Percentiles rank a stretch among this genome's conserved stretches.
These are phyloP conservation scores for Gorsachius goisagi DNA, from an alignment of 2,113 vertebrate species.

Conservation along the genomic window DNA sequence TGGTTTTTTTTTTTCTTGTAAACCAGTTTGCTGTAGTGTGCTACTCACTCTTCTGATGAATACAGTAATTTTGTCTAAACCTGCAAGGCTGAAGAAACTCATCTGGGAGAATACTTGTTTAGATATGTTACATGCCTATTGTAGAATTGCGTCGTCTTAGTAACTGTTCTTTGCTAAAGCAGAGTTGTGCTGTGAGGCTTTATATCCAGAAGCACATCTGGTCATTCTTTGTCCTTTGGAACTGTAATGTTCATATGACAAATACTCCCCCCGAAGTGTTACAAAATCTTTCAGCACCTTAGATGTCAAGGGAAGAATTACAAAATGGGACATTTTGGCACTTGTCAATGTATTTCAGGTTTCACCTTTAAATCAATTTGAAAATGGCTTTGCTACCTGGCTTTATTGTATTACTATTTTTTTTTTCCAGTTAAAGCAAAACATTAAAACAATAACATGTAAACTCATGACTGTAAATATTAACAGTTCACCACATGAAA, in stretches of 20 bases:
- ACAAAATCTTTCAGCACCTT: neutral
- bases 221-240: neutral
- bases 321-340: neutral
- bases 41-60: neutral
- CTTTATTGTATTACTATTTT: neutral
- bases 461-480: neutral
- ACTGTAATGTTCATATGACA: neutral
- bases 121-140: neutral
- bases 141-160: neutral
- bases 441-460: neutral
- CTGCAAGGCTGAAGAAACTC: neutral
- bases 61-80: neutral
- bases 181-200: neutral
- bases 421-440: neutral
- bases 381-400: neutral
- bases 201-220: neutral
- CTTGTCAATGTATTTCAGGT: neutral
- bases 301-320: neutral
- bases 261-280: rapidly evolving
- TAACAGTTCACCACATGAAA: neutral
- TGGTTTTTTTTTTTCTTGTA: neutral
- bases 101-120: neutral
- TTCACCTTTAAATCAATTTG: neutral
- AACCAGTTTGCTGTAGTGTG: neutral
- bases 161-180: neutral